Base-by-base conservation (phyloP, 2,888 invertebrate species). In the Microdon myrmicae region DNA sequence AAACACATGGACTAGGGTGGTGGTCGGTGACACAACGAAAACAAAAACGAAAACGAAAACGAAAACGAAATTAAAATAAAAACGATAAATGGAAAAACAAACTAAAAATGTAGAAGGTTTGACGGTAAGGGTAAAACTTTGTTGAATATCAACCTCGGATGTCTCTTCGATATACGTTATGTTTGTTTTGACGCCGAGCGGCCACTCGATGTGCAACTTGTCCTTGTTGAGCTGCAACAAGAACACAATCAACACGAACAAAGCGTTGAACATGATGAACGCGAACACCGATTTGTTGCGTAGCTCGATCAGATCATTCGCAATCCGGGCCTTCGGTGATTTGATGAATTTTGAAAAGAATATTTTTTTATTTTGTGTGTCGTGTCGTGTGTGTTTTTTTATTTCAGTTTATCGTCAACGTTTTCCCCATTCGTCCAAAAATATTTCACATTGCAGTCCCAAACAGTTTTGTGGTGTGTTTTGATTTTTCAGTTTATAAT, bases 201-300 rank as follows among this genome's bases (percentile, higher is more conserved):
- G 96, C 96, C 96, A 96, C 84, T 94, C 87, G 83, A 96, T 90
- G 85, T 96, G 94, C 81, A 97, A 88, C 84, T 93, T 92, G 85
- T 96, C 94, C 89, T 96, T 96, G 86, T 97, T 96, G 83, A 97
- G 88, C 89, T 98, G 97, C 81, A 99, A 90, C 82, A 98, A 90
- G 85, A 98, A 94, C 79, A 98, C 96, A 83, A 96, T 93, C 84
- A 98, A 89, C 81, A 97, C 94, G 89, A 97, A 98, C 80, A 98
- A 89, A 82, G 96, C 94, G 88, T 98, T 99, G 87, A 97, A 91
- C 96, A 98, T 97, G 85, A 97, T 92, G 89, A 97, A 96, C 80
- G 93, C 94, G 83, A 96, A 95, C 78, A 95, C 94, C 76, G 94
- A 93, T 82, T 96, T 95, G 88, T 97, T 97, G 79, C 97, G 87